A percentile compares a stretch with the other conserved stretches of the same genome.
Evolutionary conservation across 1,140 invertebrate species (phyloP).

Genomic region (Anoplophora glabripennis): DNA sequence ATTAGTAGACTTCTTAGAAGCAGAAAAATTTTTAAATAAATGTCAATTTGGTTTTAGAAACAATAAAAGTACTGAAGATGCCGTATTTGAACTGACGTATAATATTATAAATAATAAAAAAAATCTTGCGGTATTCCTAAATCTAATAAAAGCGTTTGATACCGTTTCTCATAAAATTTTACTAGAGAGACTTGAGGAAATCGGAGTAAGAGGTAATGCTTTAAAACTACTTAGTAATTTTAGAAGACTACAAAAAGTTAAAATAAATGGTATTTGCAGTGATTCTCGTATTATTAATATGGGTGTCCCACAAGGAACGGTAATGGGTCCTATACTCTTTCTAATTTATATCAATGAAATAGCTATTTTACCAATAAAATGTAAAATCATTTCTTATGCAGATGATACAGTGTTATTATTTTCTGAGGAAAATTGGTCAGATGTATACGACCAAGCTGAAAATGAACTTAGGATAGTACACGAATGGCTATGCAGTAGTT

Average conservation of each 20-base stretch:
- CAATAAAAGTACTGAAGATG: constrained; percentile 10
- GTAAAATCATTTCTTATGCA: constrained; percentile 4
- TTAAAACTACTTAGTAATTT: not conserved
- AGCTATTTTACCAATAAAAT: not conserved
- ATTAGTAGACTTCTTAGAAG: constrained; percentile 3
- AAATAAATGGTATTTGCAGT: constrained; percentile 2
- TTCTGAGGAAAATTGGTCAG: no score
- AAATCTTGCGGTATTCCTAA: no score
- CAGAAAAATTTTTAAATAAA: constrained; percentile 8
- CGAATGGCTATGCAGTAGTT: no score
- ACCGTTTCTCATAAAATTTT: constrained; percentile 13
- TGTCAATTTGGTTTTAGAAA: no score
- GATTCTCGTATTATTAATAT: not conserved
- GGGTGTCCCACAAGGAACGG: constrained; percentile 15
- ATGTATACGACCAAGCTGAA: no score
- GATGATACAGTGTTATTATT: constrained; percentile 7
- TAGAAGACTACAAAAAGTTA: constrained; percentile 5
- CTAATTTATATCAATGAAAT: constrained; percentile 10
- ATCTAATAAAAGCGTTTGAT: no score
- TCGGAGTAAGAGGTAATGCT: constrained; percentile 11
- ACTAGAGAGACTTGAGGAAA: constrained; percentile 1
- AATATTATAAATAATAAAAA: not conserved
- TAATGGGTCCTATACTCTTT: constrained; percentile 13
- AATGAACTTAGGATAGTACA: no score
- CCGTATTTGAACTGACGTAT: not conserved